A percentile compares a stretch with the other conserved stretches of the same genome.
phyloP scores from a whole-genome alignment of 2,113 vertebrate species.

The Xerus inauris region DNA sequence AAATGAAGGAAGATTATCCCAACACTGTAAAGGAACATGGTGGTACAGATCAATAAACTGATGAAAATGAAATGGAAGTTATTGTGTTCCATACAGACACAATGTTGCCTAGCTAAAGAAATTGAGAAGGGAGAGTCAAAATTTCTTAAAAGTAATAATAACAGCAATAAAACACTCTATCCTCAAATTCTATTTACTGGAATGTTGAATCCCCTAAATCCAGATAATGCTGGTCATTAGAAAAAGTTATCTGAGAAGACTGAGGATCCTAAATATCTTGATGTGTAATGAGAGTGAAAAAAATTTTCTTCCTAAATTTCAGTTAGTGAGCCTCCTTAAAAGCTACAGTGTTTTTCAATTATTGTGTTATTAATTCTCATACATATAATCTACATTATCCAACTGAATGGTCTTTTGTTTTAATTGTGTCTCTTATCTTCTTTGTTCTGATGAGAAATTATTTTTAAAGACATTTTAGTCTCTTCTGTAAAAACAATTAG shows the following conservation, averaged over 20 bases:
- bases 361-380: slow-evolving; percentile 58
- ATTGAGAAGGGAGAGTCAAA: neutral
- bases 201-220: neutral
- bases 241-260: neutral
- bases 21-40: neutral
- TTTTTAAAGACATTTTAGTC: slow-evolving; percentile 79
- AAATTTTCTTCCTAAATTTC: neutral
- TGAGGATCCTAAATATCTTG: neutral
- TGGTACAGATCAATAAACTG: neutral
- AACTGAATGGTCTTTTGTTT: slow-evolving; percentile 77
- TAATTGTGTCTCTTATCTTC: slow-evolving; percentile 66
- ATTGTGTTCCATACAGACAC: neutral
- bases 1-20: neutral
- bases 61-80: neutral
- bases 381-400: slow-evolving; percentile 69
- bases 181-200: neutral
- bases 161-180: neutral
- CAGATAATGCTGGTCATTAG: neutral
- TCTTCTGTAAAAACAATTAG: slow-evolving; percentile 81
- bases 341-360: neutral
- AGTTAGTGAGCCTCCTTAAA: neutral
- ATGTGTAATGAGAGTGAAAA: neutral
- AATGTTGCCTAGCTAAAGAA: neutral
- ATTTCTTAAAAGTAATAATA: neutral
- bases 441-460: slow-evolving; percentile 82